These are phyloP conservation scores for Prionailurus bengalensis DNA, from an alignment of 2,113 vertebrate genomes.

Conservation along the genomic window DNA sequence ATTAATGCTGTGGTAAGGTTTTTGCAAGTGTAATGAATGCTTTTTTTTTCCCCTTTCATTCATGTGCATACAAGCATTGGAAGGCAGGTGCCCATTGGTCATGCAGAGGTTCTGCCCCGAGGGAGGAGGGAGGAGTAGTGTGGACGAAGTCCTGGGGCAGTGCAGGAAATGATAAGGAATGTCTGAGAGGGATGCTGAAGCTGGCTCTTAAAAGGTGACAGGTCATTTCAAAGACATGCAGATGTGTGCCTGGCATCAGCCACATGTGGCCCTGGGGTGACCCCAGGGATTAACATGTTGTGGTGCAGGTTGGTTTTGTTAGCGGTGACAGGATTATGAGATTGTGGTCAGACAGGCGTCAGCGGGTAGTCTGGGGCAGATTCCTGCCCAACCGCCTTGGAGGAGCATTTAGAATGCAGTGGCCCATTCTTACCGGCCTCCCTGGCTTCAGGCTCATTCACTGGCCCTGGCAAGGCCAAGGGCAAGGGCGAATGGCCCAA, in stretches of 20 bases:
- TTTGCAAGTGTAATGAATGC: not conserved
- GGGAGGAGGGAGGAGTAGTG: not conserved
- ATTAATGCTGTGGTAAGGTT: not conserved
- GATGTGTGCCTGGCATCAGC: not conserved
- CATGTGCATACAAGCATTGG: not conserved
- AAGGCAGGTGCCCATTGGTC: not conserved
- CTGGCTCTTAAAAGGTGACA: not conserved
- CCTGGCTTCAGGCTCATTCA: not conserved
- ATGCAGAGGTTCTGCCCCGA: not conserved
- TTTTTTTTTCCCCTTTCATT: not conserved
- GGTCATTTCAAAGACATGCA: not conserved
- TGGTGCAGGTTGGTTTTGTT: not conserved
- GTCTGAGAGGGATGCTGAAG: not conserved
- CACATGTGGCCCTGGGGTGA: too few species aligned
- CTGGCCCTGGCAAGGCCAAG: not conserved
- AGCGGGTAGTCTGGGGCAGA: too few species aligned
- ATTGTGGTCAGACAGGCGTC: not conserved
- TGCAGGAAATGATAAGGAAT: not conserved
- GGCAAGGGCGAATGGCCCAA: not conserved
- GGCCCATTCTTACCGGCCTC: not conserved
- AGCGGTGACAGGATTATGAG: too few species aligned
- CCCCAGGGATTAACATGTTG: not conserved
- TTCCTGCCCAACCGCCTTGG: not conserved
- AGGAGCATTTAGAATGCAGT: not conserved
- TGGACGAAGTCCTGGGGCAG: accelerated